Evolutionary conservation across 2,888 invertebrate species (phyloP), one percentile per base, ranked within the genome.

Genomic region (Muschampia plurimacula): DNA sequence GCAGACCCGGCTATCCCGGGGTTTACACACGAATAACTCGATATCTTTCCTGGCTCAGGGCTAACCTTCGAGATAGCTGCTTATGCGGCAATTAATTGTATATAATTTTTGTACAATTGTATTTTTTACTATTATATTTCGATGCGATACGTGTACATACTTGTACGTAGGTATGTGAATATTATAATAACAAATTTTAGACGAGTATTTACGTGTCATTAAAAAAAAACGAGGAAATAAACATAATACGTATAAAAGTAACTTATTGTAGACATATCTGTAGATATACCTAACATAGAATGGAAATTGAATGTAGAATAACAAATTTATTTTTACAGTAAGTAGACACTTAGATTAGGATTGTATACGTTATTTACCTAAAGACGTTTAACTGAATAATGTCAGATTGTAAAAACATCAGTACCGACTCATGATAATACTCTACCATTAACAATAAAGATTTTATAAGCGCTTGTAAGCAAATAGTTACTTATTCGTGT

Each of bases 41-140:
- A 78, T 97, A 97, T 82, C 86, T 96, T 7, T 96, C 96, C 67
- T 98, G 98, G 98, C 95, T 98, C 39, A 95, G 95, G 78, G 95
- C 96, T 8, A 97, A 97, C 82, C 94, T 97, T 81, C 95, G 96
- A 77, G 96, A 97, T 80, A 95, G 96, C 6, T 98, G 97, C 85
- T 90, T 97, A 62, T 97, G 97, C 87, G 90, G 83, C 49, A 90
- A 91, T 77, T 95, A 81, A 84, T 32, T 63, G 55, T 60, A 32
- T 32, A 22, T 49, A 49, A 28, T n/a, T 60, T 36, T 12, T 60
- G 28, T 60, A 60, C 36, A 32, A 55, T 22, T 55, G 8, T 22
- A 55, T n/a, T 9, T 5, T n/a, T n/a, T 49, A n/a, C n/a, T 49
- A n/a, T n/a, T 15, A 15, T n/a, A 49, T 13, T 49, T 49, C 49